Base-by-base conservation (phyloP, 2,113 vertebrate genomes). In the Pithys albifrons region DNA sequence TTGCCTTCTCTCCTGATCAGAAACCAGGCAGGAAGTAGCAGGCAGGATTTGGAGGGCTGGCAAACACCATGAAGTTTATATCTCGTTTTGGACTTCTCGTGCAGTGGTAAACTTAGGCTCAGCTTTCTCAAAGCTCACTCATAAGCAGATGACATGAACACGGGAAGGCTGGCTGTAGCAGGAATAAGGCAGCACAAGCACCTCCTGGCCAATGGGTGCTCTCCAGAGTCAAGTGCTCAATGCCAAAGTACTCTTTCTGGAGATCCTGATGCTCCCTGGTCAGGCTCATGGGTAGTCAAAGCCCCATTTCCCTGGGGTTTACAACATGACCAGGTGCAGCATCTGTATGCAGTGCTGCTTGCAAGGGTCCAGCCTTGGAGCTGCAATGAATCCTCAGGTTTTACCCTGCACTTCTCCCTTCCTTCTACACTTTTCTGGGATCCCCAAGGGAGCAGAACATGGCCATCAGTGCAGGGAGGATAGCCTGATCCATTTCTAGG, bases 371-470 rank as follows among this genome's bases (percentile, higher is more conserved):
- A 64, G 28, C 25, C 25, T 66, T 4, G 4, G 37, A 75, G 25
- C 57, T 65, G 18, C 45, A 29, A 5, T 0, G 2, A 65, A 33
- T 0, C 4, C 48, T 37, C 3, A 6, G 6, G 11, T 41, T 89
- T 74, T 25, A 16, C 14, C 33, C 12, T 9, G 13, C 9, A 9
- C 28, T 41, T 65, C 25, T 76, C 10, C 13, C 24, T 54, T 70
- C 46, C 55, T 25, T 58, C 59, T 7, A 3, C 2, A 19, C 5
- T 74, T 54, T 54, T 7, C 4, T 13, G 25, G 49, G 28, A 33
- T 27, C 24, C n/a, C 27, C 1, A 3, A 17, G 52, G 76, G 55
- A 85, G 45, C 48, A 2, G 2, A 35, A 43, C 1, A 1, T 0
- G 19, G 18, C 48, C 1, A 0, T 5, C 57, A 69, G 74, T 4